These are phyloP conservation scores for Monochamus alternatus DNA, from an alignment of 2,888 invertebrate genomes.

Conservation along the genomic window DNA sequence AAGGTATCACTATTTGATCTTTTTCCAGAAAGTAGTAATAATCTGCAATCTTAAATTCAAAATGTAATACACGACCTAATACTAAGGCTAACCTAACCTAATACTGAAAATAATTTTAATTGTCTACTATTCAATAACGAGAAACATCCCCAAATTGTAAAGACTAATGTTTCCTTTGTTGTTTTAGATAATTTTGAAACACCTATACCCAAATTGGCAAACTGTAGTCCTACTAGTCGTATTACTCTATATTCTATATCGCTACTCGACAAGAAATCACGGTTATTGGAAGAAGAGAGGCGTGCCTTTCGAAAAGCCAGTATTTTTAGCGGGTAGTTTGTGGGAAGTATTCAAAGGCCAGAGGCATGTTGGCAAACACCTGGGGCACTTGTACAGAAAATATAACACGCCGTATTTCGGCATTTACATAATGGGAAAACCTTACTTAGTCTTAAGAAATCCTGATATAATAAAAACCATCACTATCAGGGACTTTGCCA, in stretches of 20 bases:
- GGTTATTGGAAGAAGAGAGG: slow-evolving; percentile 58
- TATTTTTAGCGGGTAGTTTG: slow-evolving; percentile 58
- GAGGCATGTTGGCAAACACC: slow-evolving; percentile 65
- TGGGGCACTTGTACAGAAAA: slow-evolving; percentile 65
- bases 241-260: slow-evolving; percentile 46
- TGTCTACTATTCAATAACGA: no score
- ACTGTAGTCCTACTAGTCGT: slow-evolving; percentile 49
- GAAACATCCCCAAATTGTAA: no score
- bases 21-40: no score
- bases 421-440: slow-evolving; percentile 71
- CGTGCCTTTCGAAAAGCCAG: slow-evolving; percentile 58
- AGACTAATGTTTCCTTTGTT: background rate
- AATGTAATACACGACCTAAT: no score
- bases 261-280: slow-evolving; percentile 55
- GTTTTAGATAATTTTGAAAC: slow-evolving; percentile 8
- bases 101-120: no score
- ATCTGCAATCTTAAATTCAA: no score
- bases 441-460: slow-evolving; percentile 70
- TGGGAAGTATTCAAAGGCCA: slow-evolving; percentile 61
- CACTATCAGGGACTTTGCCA: slow-evolving; percentile 70
- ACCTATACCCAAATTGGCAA: slow-evolving; percentile 35
- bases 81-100: no score
- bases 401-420: slow-evolving; percentile 67
- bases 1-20: no score
- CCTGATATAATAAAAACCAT: slow-evolving; percentile 71